Base-by-base conservation (phyloP, 1,140 invertebrate genomes). In the Trichonephila inaurata region DNA sequence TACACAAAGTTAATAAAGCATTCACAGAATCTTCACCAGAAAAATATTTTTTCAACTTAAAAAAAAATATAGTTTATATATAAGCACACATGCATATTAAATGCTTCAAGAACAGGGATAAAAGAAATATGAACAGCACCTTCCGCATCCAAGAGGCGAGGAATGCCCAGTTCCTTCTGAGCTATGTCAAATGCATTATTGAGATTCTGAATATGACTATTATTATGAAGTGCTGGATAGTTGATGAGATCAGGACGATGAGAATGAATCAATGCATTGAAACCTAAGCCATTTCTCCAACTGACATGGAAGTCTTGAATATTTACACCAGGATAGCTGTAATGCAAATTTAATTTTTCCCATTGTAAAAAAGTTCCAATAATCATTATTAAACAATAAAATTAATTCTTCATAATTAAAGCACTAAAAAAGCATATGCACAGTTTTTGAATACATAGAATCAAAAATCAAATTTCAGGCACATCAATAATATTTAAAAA, bases 141-240 rank as follows among this genome's bases (percentile, higher is more conserved):
- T 96, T 99, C 98, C 93, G 98, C 98, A 96, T 98, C 98, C 81
- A 98, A 96, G 61, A 98, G 95, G 94, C 97, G 96, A 60, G 98
- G 98, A 94, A 99, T 99, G 40, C 98, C 98, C 92, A 99, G 96
- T 95, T 99, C 97, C 66, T 97, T 97, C 95, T 99, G 98, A 0
- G 99, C 99, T 82, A 99, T 97, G 95, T 99, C 98, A 96, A 99
- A 99, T 21, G 99, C 99, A 96, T 98, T 98, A 96, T 99, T 99
- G 94, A 99, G 97, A 95, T 99, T 99, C 95, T 98, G 98, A 96
- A 99, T 97, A 95, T 98, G 97, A 95, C 97, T 97, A 85, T 96
- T 96, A 40, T 97, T 97, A 88, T 97, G 97, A 58, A 99, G 96
- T 83, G 97, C 96, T 92, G 97, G 96, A 96, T 97, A 99, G 95